A percentile compares a stretch with the other conserved stretches of the same genome.
Conservation (phyloP, 2,797 vertebrate species). For the Cynodonichthys magdalenae region DNA sequence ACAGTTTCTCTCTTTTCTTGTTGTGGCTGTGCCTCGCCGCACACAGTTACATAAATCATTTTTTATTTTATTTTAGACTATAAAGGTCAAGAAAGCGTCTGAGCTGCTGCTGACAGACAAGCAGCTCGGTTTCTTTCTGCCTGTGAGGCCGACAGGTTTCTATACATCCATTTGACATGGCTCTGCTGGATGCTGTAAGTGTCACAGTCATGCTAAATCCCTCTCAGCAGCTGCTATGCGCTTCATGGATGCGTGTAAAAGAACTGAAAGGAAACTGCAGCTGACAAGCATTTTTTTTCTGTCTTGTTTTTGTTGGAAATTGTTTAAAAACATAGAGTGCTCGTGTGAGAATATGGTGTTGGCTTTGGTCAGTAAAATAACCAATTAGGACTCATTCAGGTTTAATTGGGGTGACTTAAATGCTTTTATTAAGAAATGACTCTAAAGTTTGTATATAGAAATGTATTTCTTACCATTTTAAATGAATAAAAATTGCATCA, state of each 20-base stretch:
- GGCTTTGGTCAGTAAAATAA: no score
- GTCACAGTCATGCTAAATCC: conserved; percentile 21
- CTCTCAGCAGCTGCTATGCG: conserved; percentile 22
- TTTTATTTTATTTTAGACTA: neutral
- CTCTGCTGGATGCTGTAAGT: conserved; percentile 24
- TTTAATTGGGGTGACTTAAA: no score
- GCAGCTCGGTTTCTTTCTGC: conserved; percentile 25
- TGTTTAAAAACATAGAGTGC: neutral
- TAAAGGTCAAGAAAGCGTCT: conserved; percentile 32
- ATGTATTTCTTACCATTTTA: no score
- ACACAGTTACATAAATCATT: conserved; percentile 13
- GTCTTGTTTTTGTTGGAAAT: conserved; percentile 7
- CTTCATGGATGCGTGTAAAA: conserved; percentile 6
- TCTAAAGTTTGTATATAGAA: no score
- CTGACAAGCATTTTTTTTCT: conserved; percentile 6
- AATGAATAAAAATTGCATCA: no score
- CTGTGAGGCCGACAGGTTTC: conserved; percentile 22
- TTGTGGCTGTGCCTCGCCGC: neutral
- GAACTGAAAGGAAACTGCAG: conserved; percentile 6
- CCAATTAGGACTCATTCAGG: no score
- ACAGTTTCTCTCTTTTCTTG: neutral
- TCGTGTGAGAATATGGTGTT: no score
- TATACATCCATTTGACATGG: conserved; percentile 26
- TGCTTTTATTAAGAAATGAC: no score
- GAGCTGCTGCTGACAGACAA: conserved; percentile 37